Base-by-base conservation (phyloP, 2,888 invertebrate genomes). In the Agelastica alni region DNA sequence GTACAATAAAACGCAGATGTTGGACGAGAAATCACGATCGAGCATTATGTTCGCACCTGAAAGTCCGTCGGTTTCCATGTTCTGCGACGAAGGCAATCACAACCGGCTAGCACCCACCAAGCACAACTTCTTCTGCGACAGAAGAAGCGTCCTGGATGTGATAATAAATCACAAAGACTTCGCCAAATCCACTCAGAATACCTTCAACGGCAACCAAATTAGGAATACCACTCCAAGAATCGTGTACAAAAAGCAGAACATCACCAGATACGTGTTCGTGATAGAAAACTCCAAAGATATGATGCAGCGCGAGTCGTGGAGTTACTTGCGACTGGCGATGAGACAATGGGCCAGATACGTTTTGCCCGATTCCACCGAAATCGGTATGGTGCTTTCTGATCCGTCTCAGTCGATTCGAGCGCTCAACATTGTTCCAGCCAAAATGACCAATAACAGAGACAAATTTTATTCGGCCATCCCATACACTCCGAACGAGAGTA, bases 71-170 rank as follows among this genome's bases (percentile, higher is more conserved):
- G 80, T 85, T 7, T 79, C 77, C 3, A 80, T 80, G 71, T 85
- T 86, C 69, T 87, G 86, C 70, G 83, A 85, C 65, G 80, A 81
- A 30, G 77, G 77, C 13, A 83, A 77, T 28, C 86, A 86, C 73
- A 83, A 86, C 67, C 75, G 78, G 3, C 79, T 81, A 56, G 83
- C 85, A 0, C 86, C 86, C 0, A 86, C 85, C 14, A 85, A 84
- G 71, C 87, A 86, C 58, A 87, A 86, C 70, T 77, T 82, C 22
- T 75, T 86, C 14, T 87, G 87, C 68, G 77, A 81, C 51, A 77
- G 83, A 17, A 77, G 79, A 36, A 84, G 84, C 65, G 81, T 83
- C 2, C 76, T 82, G 65, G 83, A 84, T 55, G 80, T 86, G 13
- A 83, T 85, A 49, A 70, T 79, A 17, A 75, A 76, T 53, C 82